A percentile compares a stretch with the other conserved stretches of the same genome.
These are phyloP conservation scores for Drosophila eugracilis DNA, from an alignment of 1,140 invertebrate genomes.

Conservation along the genomic window DNA sequence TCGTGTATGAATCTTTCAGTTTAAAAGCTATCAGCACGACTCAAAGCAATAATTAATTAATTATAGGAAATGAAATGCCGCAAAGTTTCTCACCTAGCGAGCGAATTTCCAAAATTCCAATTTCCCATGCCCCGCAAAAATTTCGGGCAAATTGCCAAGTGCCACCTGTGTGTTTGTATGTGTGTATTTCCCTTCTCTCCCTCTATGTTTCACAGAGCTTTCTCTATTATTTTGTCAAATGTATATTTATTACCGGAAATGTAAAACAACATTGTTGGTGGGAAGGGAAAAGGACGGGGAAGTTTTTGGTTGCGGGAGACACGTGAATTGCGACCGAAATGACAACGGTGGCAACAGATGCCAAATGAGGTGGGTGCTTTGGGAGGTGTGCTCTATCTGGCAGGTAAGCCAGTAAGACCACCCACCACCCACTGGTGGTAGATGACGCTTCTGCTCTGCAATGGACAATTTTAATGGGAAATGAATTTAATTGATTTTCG, in stretches of 20 bases:
- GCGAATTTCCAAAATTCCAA: conserved; percentile 69
- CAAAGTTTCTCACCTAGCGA: conserved; percentile 76
- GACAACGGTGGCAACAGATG: conserved; percentile 71
- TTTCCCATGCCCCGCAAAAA: conserved; percentile 65
- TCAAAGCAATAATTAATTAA: conserved; percentile 72
- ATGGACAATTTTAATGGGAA: conserved; percentile 65
- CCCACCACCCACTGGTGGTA: conserved; percentile 11
- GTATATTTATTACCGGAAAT: conserved; percentile 82
- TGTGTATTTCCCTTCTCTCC: not conserved
- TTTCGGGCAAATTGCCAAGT: conserved; percentile 68
- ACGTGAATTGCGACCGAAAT: conserved; percentile 56
- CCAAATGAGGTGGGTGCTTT: conserved; percentile 46
- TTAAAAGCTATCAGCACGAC: conserved; percentile 56
- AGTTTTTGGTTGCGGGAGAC: not conserved
- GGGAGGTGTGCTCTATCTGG: not conserved
- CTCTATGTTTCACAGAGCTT: not conserved
- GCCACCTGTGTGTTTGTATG: conserved; percentile 12
- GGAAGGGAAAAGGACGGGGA: not conserved
- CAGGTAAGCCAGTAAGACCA: not conserved
- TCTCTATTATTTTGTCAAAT: conserved; percentile 76
- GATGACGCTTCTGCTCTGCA: conserved; percentile 25
- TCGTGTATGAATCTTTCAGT: not conserved
- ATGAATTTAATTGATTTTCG: conserved; percentile 79
- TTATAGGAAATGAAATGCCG: conserved; percentile 80
- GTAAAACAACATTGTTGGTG: conserved; percentile 71